Evolutionary conservation across 2,797 vertebrate species (phyloP).

Genomic region (Clarias laeviceps): DNA sequence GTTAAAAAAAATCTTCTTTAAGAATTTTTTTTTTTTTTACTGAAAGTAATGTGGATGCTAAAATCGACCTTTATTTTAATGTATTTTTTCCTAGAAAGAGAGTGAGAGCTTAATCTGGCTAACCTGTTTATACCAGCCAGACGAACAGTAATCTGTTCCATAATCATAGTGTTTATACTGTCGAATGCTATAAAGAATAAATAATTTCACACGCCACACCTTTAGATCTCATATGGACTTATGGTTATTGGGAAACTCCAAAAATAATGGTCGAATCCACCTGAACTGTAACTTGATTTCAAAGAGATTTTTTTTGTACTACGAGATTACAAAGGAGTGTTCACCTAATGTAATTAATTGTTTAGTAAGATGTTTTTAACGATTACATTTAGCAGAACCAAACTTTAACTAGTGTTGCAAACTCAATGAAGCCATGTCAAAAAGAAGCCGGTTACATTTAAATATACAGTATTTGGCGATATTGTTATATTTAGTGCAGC

Average conservation of each 20-base stretch:
- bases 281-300: constrained; percentile 1
- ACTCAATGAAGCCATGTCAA: constrained; percentile 12
- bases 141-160: neutral
- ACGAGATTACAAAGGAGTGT: neutral
- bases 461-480: neutral
- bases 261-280: neutral
- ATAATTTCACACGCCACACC: constrained; percentile 4
- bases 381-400: neutral
- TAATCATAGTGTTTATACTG: constrained; percentile 29
- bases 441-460: constrained; percentile 11
- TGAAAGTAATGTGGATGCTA: neutral
- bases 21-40: neutral
- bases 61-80: neutral
- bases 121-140: neutral
- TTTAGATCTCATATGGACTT: neutral
- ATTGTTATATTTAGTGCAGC: constrained; percentile 38
- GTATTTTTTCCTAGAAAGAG: neutral
- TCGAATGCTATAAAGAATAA: neutral
- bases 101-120: neutral
- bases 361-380: neutral
- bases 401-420: neutral
- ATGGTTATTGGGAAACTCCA: constrained; percentile 1
- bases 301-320: neutral
- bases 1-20: neutral
- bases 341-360: neutral